Conservation (phyloP, 2,888 invertebrate genomes). For the Tenthredo livida region DNA sequence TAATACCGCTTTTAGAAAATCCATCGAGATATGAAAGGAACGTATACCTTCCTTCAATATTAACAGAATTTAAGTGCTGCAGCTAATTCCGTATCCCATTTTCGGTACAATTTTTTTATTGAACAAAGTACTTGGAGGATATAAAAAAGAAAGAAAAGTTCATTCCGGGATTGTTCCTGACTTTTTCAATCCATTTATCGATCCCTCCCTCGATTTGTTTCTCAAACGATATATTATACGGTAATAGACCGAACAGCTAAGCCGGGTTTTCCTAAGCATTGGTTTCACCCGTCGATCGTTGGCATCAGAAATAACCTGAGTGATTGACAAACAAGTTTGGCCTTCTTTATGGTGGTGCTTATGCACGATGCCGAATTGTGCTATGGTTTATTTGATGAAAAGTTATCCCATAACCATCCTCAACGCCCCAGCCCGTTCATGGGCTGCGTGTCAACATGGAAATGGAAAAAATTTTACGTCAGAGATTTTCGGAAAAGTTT, state of each 20-base stretch:
- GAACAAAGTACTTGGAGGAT: not conserved
- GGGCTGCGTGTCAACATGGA: slow-evolving; percentile 21
- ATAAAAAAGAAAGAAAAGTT: not conserved
- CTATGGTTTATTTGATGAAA: slow-evolving; percentile 40
- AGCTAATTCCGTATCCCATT: not conserved
- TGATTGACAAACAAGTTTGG: slow-evolving; percentile 49
- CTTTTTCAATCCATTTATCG: slow-evolving; percentile 48
- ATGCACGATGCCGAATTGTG: slow-evolving; percentile 10
- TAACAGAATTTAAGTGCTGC: not conserved
- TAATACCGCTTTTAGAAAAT: not conserved
- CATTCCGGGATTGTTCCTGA: not conserved
- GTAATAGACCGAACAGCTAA: slow-evolving; percentile 57
- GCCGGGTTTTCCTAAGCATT: slow-evolving; percentile 63
- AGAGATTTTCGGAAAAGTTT: not conserved
- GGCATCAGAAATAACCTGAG: slow-evolving; percentile 34
- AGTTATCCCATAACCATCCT: slow-evolving; percentile 42
- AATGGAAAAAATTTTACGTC: not conserved
- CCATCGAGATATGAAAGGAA: not conserved
- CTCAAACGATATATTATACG: slow-evolving; percentile 1
- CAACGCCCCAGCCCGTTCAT: not conserved
- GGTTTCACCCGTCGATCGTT: slow-evolving; percentile 31
- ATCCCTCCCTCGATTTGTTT: slow-evolving; percentile 35
- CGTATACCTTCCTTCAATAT: not conserved
- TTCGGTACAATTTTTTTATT: not conserved
- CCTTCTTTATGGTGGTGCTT: slow-evolving; percentile 44